Evolutionary conservation across 2,113 vertebrate species (phyloP), one percentile per base, ranked within the genome.

Genomic region (Addax nasomaculatus): DNA sequence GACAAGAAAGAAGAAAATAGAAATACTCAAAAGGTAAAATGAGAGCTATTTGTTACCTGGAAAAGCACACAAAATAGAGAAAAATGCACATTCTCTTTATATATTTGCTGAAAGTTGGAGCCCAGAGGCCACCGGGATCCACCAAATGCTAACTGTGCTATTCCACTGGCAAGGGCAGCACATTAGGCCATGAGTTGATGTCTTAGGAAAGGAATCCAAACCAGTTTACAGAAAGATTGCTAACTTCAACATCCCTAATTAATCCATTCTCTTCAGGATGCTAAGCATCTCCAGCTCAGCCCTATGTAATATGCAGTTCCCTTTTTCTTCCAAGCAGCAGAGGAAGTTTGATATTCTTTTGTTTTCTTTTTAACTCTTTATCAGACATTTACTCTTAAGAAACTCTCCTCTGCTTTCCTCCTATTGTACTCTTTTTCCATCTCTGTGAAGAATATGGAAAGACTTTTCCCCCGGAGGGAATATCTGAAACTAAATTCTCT

Each of bases 1-100:
- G 87, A 94, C 25, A 94, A 86, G 47, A 87, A 85, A 33, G 51
- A 96, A 94, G 45, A 95, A 96, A 96, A 94, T 14, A 27, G 16
- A 92, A 17, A 94, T 30, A 62, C 79, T 58, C 29, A 51, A 79
- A 94, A 93, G 5, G 13, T 90, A 85, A 92, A 33, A 88, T 27
- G 10, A 73, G 14, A 57, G 23, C 14, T 60, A 51, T 76, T 80
- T 89, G 36, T 58, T 84, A 85, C 43, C 45, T 81, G 29, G 17
- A 47, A 58, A 70, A 47, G 8, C 33, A 43, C 29, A 79, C 27
- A 70, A 92, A 73, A 36, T 47, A 45, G 13, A 85, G 17, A 88
- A 70, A 43, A 2, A 29, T 85, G 21, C 1, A 67, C 7, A 81
- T 76, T 67, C 29, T 25, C 13, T 64, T 84, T 36, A 36, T 16